Evolutionary conservation across 2,888 invertebrate genomes (phyloP).

Genomic region (Blastobasis lacticolella): DNA sequence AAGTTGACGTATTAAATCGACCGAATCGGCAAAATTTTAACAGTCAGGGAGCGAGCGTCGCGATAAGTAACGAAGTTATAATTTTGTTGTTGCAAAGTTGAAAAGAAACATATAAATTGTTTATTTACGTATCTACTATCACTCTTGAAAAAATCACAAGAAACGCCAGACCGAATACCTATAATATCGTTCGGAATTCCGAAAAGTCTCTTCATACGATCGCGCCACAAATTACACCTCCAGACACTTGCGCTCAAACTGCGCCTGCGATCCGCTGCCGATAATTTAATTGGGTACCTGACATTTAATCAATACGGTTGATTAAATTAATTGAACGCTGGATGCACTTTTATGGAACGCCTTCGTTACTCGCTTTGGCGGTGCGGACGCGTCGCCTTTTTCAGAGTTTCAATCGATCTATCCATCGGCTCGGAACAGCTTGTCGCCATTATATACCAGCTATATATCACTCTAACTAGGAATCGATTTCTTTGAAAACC

Average conservation of each 20-base stretch:
- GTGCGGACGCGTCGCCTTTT: constrained; percentile 17
- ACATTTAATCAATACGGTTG: constrained; percentile 66
- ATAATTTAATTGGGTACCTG: constrained; percentile 68
- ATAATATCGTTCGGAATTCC: no score
- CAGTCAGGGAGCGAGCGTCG: no score
- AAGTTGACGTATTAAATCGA: no score
- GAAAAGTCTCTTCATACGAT: background rate
- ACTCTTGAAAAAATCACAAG: no score
- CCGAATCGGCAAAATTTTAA: no score
- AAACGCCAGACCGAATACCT: no score
- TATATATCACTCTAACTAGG: no score
- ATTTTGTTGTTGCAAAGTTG: no score
- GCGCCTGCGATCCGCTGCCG: constrained; percentile 39
- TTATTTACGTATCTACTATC: no score
- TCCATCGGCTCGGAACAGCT: constrained; percentile 9
- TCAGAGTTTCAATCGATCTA: constrained; percentile 14
- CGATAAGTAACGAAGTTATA: no score
- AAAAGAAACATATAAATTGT: no score
- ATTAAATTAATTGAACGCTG: constrained; percentile 64
- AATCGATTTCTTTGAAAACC: no score
- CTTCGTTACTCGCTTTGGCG: constrained; percentile 26
- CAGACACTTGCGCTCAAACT: constrained; percentile 27
- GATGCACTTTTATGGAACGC: constrained; percentile 54
- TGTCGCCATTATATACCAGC: background rate
- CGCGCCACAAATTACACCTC: background rate